A percentile compares a stretch with the other conserved stretches of the same genome.
These are phyloP conservation scores for Tenebrosternarchus preto DNA, from an alignment of 2,113 vertebrate genomes.

Conservation along the genomic window DNA sequence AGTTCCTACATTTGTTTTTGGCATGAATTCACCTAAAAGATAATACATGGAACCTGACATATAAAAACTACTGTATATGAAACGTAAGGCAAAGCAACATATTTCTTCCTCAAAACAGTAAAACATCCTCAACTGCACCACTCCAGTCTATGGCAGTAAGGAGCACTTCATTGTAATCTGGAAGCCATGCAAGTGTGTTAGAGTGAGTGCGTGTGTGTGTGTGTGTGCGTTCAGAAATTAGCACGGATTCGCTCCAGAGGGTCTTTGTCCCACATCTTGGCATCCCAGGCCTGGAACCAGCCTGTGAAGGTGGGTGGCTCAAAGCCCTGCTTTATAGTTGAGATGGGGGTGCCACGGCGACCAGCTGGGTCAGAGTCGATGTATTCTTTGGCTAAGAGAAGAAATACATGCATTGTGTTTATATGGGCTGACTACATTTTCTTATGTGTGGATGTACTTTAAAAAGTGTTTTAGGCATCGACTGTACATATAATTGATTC, in stretches of 20 bases:
- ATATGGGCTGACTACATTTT: too few relatives aligned
- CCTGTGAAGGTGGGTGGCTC: slow-evolving; percentile 71
- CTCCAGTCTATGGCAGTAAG: neutral
- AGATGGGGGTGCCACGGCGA: slow-evolving; percentile 56
- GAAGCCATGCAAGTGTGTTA: slow-evolving; percentile 34
- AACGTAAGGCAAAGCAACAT: slow-evolving; percentile 9
- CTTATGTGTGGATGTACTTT: too few relatives aligned
- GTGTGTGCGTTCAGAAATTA: slow-evolving; percentile 58
- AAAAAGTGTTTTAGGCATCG: too few relatives aligned
- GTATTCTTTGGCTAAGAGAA: slow-evolving; percentile 68
- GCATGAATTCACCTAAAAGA: neutral
- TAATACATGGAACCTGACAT: neutral
- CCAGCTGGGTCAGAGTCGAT: slow-evolving; percentile 69
- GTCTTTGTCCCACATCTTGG: slow-evolving; percentile 65
- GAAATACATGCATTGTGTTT: slow-evolving; percentile 3
- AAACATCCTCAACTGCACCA: neutral
- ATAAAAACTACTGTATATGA: slow-evolving; percentile 11
- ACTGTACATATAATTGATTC: too few relatives aligned
- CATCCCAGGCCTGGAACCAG: slow-evolving; percentile 78
- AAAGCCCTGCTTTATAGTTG: slow-evolving; percentile 66
- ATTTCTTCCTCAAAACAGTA: neutral
- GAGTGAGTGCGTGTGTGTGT: neutral
- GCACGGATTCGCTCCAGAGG: slow-evolving; percentile 62
- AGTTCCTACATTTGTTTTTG: neutral
- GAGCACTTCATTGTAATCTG: slow-evolving; percentile 2